A percentile compares a stretch with the other conserved stretches of the same genome.
These are phyloP conservation scores for Ondatra zibethicus DNA, from an alignment of 2,113 vertebrate species.

Conservation along the genomic window DNA sequence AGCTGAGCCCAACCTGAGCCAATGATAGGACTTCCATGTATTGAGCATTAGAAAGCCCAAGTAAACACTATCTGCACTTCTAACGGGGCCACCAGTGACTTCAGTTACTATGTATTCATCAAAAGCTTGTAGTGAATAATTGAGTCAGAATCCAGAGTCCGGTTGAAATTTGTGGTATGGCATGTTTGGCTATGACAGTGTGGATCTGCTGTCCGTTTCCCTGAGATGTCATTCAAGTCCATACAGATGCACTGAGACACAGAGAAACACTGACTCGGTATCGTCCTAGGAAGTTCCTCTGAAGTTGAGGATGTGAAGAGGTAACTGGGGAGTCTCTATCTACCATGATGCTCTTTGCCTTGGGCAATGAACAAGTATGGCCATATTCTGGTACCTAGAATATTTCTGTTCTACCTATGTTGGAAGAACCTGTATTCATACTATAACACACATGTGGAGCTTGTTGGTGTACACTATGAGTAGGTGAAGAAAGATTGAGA, in stretches of 20 bases:
- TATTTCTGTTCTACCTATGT: not conserved
- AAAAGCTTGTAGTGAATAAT: not conserved
- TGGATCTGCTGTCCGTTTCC: not conserved
- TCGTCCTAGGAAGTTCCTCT: not conserved
- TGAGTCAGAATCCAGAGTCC: not conserved
- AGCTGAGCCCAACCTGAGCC: not conserved
- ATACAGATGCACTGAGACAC: not conserved
- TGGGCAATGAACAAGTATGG: not conserved
- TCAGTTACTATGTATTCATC: not conserved
- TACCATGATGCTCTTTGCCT: not conserved
- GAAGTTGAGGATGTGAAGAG: not conserved
- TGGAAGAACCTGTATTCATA: not conserved
- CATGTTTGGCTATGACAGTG: not conserved
- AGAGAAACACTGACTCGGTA: not conserved
- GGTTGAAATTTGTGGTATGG: not conserved
- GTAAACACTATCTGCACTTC: fast-evolving
- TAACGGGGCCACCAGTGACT: not conserved
- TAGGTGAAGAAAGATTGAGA: not conserved
- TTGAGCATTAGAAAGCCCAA: not conserved
- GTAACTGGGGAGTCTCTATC: not conserved
- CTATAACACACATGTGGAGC: no score
- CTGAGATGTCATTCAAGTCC: not conserved
- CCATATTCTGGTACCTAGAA: no score
- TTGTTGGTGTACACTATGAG: not conserved
- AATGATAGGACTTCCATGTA: not conserved